Conservation (phyloP, 2,797 vertebrate species). For the Enteromius unitaeniatus region DNA sequence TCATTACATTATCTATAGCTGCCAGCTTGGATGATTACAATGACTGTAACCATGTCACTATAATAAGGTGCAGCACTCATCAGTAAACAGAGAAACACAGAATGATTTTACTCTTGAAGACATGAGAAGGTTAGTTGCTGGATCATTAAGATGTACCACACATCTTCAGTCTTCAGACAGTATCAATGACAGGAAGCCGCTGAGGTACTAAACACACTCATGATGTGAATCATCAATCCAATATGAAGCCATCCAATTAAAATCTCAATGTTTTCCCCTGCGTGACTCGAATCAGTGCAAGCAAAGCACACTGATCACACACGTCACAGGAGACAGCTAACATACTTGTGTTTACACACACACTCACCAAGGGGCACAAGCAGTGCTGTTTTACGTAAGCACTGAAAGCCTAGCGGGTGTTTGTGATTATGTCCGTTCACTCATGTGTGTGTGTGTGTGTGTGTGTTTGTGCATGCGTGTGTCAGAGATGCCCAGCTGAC, state of each 20-base stretch:
- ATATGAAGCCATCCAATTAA: background rate
- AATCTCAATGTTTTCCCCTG: background rate
- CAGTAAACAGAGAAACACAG: background rate
- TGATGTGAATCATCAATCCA: background rate
- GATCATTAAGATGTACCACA: constrained; percentile 26
- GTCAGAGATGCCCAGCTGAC: constrained; percentile 34
- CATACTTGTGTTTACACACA: constrained; percentile 42
- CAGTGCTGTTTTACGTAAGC: constrained; percentile 36
- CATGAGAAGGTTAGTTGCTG: constrained; percentile 2
- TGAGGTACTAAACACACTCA: constrained; percentile 10
- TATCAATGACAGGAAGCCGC: background rate
- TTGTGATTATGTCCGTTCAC: constrained; percentile 8
- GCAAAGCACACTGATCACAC: constrained; percentile 10
- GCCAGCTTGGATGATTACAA: background rate
- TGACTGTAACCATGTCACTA: background rate
- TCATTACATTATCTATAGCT: background rate
- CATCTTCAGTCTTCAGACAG: constrained; percentile 17
- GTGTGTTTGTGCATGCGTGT: constrained; percentile 22
- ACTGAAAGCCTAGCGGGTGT: constrained; percentile 9
- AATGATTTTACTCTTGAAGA: background rate
- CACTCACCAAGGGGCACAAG: background rate
- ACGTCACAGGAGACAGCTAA: background rate
- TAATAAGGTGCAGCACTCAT: background rate
- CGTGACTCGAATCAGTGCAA: background rate
- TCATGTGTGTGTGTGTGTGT: background rate